Evolutionary conservation across 2,797 vertebrate species (phyloP), one percentile per base, ranked within the genome.

Genomic region (Amblyopsis hoosieri): DNA sequence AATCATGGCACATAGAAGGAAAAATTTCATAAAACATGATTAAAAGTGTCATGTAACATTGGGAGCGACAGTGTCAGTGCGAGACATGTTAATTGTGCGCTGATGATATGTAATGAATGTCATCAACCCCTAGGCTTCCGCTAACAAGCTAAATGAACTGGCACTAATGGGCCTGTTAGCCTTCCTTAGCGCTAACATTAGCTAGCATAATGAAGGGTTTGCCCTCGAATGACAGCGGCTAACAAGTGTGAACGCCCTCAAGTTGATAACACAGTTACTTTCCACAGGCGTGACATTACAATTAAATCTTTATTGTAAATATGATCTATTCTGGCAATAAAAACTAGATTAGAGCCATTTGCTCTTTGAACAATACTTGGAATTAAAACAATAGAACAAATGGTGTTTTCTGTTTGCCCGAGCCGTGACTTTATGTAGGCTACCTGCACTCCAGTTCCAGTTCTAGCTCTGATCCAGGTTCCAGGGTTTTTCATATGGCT

Each of bases 401-500:
- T 15, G 8, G 49, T 14, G n/a, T 69, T 59, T 31, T 67, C 55
- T 12, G 55, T 13, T 23, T 58, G 19, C 42, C 55, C 75, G 31
- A 37, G 33, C 33, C 6, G 6, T 37, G 33, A 37, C 33, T 8
- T 37, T 0, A 37, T 37, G 33, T 37, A 37, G 8, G 33, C 49
- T 63, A 90, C 90, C 89, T 89, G 86, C 67, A 71, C 71, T 89
- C 85, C 80, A 15, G 74, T 93, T 94, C 94, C 84, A 69, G 85
- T 85, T 87, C 70, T 12, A 9, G 72, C 70, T 54, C 19, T 8
- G 88, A 81, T 74, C 96, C 96, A 96, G 89, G 91, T 83, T 89
- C 83, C 97, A 96, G 3, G 78, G 89, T 92, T 97, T 99, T 96
- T 91, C 89, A 77, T 17, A 78, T 87, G 85, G 86, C 83, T 93